phyloP scores from a whole-genome alignment of 2,113 vertebrate genomes.

The Bujurquina vittata region DNA sequence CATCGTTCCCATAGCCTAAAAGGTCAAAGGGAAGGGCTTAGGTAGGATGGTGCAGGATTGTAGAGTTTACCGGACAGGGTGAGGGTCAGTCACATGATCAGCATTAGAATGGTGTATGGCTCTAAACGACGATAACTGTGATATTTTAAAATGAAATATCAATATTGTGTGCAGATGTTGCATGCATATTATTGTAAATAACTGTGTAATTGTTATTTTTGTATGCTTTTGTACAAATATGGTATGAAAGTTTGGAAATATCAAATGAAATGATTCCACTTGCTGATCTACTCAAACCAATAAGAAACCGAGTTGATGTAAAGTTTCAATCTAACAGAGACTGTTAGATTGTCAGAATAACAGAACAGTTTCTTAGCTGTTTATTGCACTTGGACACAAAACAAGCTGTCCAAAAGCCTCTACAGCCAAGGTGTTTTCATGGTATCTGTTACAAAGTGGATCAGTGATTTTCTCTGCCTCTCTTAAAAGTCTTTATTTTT shows the following conservation, averaged over 20 bases:
- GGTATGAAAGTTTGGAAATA: not conserved
- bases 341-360: not conserved
- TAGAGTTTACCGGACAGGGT: slow-evolving; percentile 42
- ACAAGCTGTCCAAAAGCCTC: not conserved
- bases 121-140: not conserved
- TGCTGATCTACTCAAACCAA: not conserved
- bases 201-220: not conserved
- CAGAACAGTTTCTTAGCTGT: not conserved
- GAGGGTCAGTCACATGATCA: slow-evolving; percentile 32
- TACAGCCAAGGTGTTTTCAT: not conserved
- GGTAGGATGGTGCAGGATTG: slow-evolving; percentile 41
- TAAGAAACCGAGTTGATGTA: not conserved
- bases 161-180: not conserved
- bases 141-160: not conserved
- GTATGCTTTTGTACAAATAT: not conserved
- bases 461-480: not conserved
- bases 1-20: slow-evolving; percentile 91
- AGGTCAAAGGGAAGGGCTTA: slow-evolving; percentile 65
- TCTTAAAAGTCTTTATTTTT: not conserved
- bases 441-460: not conserved
- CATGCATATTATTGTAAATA: not conserved
- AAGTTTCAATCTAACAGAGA: not conserved
- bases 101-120: slow-evolving; percentile 1
- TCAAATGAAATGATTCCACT: not conserved
- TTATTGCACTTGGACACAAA: not conserved